Evolutionary conservation across 2,113 vertebrate species (phyloP), one percentile per base, ranked within the genome.

Genomic region (Carassius gibelio): DNA sequence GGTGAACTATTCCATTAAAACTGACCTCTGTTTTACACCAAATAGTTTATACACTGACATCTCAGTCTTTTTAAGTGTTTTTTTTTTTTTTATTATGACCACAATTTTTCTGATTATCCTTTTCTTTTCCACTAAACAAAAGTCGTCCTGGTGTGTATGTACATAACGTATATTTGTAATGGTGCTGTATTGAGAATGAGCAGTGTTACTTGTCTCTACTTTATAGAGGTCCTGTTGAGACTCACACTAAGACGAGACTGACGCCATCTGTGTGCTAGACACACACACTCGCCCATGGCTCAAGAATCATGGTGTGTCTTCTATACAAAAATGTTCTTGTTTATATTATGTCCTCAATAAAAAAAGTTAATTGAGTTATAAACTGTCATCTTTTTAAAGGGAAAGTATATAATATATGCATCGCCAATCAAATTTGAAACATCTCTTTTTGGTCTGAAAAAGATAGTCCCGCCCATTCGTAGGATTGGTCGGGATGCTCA

Each of bases 81-180:
- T 19, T 8, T 64, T 9, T 61, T 21, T 45, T 10, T 14, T 50
- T 15, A 17, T 52, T 57, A 79, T 84, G 45, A 50, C n/a, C 36
- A 38, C 34, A 5, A 13, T 62, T 9, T 84, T 6, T 74, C 17
- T 42, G 4, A 4, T 61, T 34, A 13, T 64, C 5, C 8, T 8
- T 81, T 48, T 66, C 26, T 80, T 83, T 75, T 42, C 57, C 84
- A 30, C 52, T 36, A 14, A 75, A 45, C 52, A 74, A 21, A 57
- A 3, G 1, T n/a, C 30, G 26, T 59, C 36, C 14, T 50, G 26
- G 59, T 86, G 52, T 85, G 87, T 82, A 85, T 92, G 87, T 91
- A 92, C 59, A 92, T 93, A 79, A 30, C 91, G 83, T 91, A 91
- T 91, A 91, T 91, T 76, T 81, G 87, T 85, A 71, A 89, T 88